Evolutionary conservation across 2,113 vertebrate genomes (phyloP).

Genomic region (Malurus melanocephalus): DNA sequence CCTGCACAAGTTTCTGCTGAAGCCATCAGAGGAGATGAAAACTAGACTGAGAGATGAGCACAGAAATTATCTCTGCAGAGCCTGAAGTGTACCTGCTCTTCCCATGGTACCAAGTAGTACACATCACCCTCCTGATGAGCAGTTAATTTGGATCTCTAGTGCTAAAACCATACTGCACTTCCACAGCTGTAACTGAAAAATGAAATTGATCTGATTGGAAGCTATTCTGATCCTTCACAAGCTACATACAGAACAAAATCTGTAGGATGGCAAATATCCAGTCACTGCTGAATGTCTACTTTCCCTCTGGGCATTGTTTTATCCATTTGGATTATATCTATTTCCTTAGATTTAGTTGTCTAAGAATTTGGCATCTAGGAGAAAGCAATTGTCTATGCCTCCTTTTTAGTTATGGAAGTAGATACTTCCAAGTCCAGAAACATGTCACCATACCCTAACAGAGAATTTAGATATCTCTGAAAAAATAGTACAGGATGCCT

Average conservation of each 20-base stretch:
- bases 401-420: neutral
- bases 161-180: neutral
- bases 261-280: neutral
- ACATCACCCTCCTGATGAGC: neutral
- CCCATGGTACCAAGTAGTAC: neutral
- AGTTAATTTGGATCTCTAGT: neutral
- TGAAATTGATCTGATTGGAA: neutral
- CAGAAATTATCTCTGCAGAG: neutral
- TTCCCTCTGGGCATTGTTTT: neutral
- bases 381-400: neutral
- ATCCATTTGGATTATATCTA: neutral
- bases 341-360: neutral
- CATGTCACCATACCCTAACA: neutral
- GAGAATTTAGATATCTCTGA: neutral
- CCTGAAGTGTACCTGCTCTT: neutral
- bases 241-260: neutral
- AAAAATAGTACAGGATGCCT: neutral
- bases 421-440: neutral
- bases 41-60: neutral
- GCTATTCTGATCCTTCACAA: neutral
- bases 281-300: neutral
- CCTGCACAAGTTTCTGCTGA: neutral
- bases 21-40: neutral
- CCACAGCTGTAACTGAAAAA: neutral
- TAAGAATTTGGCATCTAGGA: neutral